Percentiles rank a stretch among this genome's conserved stretches.
Conservation (phyloP, 2,888 invertebrate species). For the Alsophila aescularia region DNA sequence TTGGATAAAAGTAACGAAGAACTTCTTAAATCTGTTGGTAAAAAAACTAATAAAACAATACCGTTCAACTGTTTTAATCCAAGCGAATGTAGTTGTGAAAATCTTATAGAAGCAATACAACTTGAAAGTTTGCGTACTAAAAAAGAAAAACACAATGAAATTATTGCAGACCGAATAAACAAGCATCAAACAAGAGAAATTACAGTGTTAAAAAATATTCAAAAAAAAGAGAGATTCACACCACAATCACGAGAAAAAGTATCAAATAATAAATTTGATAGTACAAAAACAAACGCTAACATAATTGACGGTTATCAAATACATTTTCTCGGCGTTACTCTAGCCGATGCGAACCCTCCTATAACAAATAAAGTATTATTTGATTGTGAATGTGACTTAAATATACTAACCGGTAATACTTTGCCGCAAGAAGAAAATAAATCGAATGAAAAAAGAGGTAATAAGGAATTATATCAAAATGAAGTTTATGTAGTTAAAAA, state of each 20-base stretch:
- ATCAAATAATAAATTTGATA: constrained; percentile 27
- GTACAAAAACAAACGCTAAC: constrained; percentile 16
- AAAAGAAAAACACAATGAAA: neutral
- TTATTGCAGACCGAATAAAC: too few relatives aligned
- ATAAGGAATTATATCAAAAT: neutral
- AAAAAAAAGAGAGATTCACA: neutral
- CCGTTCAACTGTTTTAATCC: constrained; percentile 47
- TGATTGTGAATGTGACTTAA: neutral
- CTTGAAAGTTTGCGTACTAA: neutral
- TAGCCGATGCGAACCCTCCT: constrained; percentile 47
- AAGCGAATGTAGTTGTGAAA: constrained; percentile 43
- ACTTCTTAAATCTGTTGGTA: constrained; percentile 46
- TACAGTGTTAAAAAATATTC: neutral
- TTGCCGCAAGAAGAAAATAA: neutral
- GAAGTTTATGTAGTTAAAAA: neutral
- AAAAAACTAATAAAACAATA: too few relatives aligned
- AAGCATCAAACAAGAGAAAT: neutral
- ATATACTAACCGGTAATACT: neutral
- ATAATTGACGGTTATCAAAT: constrained; percentile 52
- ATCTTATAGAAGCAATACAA: constrained; percentile 16
- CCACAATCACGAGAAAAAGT: neutral
- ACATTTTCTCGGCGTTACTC: constrained; percentile 71
- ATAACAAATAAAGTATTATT: constrained; percentile 22
- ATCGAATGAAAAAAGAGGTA: neutral
- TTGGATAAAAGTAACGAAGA: constrained; percentile 66